Evolutionary conservation across 2,888 invertebrate genomes (phyloP).

Genomic region (Thymelicus lineola): DNA sequence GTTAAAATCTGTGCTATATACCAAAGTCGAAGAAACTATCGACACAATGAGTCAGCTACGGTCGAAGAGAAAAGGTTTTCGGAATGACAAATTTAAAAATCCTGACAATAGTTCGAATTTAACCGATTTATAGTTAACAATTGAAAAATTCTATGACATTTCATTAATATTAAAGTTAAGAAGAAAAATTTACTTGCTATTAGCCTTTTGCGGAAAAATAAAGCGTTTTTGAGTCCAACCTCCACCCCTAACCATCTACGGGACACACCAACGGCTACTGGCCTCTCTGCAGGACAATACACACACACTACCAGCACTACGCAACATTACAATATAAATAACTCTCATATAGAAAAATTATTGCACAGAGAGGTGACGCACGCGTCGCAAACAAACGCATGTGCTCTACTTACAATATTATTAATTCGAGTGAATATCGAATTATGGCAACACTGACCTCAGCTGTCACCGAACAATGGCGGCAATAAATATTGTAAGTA

Average conservation of each 20-base stretch:
- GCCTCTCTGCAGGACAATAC: constrained; percentile 9
- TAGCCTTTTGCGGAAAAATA: constrained; percentile 19
- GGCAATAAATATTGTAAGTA: constrained; percentile 46
- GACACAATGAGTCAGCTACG: constrained; percentile 3
- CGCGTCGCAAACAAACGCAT: constrained; percentile 20
- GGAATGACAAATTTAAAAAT: constrained; percentile 6
- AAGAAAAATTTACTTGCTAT: constrained; percentile 7
- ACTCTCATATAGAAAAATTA: constrained; percentile 61
- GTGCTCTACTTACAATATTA: constrained; percentile 44
- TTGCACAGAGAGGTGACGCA: constrained; percentile 51
- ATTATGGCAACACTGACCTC: not conserved
- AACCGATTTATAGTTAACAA: not conserved
- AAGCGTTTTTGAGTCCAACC: constrained; percentile 32
- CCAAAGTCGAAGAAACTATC: constrained; percentile 19
- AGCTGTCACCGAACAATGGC: constrained; percentile 1
- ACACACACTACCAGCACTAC: constrained; percentile 34
- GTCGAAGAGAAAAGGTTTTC: constrained; percentile 6
- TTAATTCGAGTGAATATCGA: not conserved
- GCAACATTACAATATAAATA: constrained; percentile 36
- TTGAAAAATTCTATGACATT: constrained; percentile 7
- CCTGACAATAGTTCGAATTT: not conserved
- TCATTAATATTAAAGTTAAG: constrained; percentile 14
- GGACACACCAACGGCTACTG: constrained; percentile 11
- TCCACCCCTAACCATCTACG: constrained; percentile 18
- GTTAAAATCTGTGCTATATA: constrained; percentile 29